Evolutionary conservation across 2,888 invertebrate species (phyloP).

Genomic region (Heteropelma amictum): DNA sequence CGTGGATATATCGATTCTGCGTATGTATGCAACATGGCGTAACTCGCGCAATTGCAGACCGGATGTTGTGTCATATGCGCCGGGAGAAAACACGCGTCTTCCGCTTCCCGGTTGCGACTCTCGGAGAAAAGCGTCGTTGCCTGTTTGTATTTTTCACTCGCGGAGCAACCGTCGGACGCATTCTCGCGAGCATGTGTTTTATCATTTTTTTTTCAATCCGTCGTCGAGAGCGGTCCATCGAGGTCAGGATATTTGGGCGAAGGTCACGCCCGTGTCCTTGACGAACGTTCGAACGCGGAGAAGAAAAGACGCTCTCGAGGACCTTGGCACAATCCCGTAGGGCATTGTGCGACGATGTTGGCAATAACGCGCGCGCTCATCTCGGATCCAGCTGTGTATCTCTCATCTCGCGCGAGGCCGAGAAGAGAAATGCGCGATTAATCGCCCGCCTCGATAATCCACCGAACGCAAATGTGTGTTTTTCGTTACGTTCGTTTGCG

Average conservation of each 20-base stretch:
- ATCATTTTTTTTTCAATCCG: neutral
- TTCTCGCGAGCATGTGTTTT: neutral
- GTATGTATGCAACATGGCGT: conserved; percentile 6
- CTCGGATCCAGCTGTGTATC: too few species aligned
- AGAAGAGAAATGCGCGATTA: too few species aligned
- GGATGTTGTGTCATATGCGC: conserved; percentile 65
- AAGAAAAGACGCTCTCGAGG: neutral
- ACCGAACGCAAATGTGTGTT: too few species aligned
- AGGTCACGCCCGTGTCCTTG: neutral
- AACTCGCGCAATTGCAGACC: conserved; percentile 47
- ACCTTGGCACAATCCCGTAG: conserved; percentile 5
- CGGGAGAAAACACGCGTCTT: conserved; percentile 66
- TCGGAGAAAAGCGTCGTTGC: too few species aligned
- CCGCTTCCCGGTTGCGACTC: conserved; percentile 67
- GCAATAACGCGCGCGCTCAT: too few species aligned
- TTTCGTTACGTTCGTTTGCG: too few species aligned
- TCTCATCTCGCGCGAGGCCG: too few species aligned
- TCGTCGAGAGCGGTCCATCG: neutral
- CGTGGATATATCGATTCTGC: too few species aligned
- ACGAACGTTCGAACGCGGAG: neutral
- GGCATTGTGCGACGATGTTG: too few species aligned
- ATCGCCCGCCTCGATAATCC: too few species aligned
- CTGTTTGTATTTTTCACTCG: too few species aligned
- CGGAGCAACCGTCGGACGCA: neutral
- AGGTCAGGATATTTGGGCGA: neutral